A percentile compares a stretch with the other conserved stretches of the same genome.
These are phyloP conservation scores for Pseudorasbora parva DNA, from an alignment of 2,113 vertebrate genomes.

Conservation along the genomic window DNA sequence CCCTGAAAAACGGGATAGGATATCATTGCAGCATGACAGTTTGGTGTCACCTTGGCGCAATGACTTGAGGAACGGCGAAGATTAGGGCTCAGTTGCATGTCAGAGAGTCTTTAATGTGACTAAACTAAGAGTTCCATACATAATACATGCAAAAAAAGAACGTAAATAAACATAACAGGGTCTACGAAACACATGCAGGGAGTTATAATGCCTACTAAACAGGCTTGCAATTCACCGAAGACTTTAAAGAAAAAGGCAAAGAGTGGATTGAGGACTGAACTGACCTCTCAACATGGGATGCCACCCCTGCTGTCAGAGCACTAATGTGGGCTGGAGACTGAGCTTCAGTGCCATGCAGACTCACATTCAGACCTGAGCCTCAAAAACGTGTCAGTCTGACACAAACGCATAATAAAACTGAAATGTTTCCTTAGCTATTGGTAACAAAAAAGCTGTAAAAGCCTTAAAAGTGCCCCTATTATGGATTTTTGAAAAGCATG, in stretches of 20 bases:
- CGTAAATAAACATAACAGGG: neutral
- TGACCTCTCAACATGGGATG: slow-evolving; percentile 5
- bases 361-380: neutral
- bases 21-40: neutral
- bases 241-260: no score
- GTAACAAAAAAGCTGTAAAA: neutral
- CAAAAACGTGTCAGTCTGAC: neutral
- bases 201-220: no score
- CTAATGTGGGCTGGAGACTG: slow-evolving; percentile 17
- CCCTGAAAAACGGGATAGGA: neutral
- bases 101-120: slow-evolving; percentile 16
- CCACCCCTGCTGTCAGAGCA: slow-evolving; percentile 23
- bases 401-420: no score
- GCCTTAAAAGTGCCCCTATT: no score
- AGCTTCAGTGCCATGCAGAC: neutral
- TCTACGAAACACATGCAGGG: no score
- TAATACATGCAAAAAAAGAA: neutral
- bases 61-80: slow-evolving; percentile 2
- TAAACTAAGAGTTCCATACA: neutral
- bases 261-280: no score
- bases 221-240: no score
- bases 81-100: slow-evolving; percentile 15
- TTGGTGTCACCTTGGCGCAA: slow-evolving; percentile 29
- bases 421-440: neutral
- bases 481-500: no score